These are phyloP conservation scores for Pagrus major DNA, from an alignment of 2,113 vertebrate species.

Conservation along the genomic window DNA sequence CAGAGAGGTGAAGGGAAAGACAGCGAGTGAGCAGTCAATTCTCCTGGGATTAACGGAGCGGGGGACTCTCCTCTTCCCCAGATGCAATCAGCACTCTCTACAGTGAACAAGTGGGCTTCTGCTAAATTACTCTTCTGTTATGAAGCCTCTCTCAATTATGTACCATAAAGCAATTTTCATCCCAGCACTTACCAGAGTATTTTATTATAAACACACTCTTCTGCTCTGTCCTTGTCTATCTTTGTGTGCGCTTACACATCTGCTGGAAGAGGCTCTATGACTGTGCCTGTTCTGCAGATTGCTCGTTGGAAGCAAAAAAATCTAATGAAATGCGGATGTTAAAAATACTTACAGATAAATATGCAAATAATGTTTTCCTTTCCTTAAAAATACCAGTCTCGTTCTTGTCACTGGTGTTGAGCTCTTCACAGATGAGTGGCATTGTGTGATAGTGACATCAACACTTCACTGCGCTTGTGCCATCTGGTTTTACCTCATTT, in stretches of 20 bases:
- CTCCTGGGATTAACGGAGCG: constrained; percentile 9
- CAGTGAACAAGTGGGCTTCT: constrained; percentile 27
- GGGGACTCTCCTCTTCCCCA: not conserved
- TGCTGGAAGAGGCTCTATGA: constrained; percentile 18
- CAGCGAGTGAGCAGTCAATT: constrained; percentile 22
- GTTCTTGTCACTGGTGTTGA: not conserved
- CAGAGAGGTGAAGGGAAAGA: constrained; percentile 17
- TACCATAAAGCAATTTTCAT: constrained; percentile 43
- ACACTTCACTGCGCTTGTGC: constrained; percentile 25
- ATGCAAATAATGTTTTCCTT: not conserved
- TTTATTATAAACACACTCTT: constrained; percentile 23
- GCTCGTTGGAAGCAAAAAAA: not conserved
- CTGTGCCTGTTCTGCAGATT: constrained; percentile 17
- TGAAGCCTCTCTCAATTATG: constrained; percentile 42
- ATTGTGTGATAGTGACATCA: constrained; percentile 26
- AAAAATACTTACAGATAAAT: constrained; percentile 17
- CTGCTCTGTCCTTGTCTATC: constrained; percentile 23
- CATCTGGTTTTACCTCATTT: constrained; percentile 48
- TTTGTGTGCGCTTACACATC: constrained; percentile 16
- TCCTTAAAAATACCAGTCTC: constrained; percentile 8
- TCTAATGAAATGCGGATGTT: constrained; percentile 11
- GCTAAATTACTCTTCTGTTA: constrained; percentile 40
- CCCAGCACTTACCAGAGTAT: constrained; percentile 7
- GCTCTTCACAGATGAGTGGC: not conserved
- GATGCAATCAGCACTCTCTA: constrained; percentile 20